Evolutionary conservation across 2,797 vertebrate genomes (phyloP), one percentile per base, ranked within the genome.

Genomic region (Bradypodion ventrale): DNA sequence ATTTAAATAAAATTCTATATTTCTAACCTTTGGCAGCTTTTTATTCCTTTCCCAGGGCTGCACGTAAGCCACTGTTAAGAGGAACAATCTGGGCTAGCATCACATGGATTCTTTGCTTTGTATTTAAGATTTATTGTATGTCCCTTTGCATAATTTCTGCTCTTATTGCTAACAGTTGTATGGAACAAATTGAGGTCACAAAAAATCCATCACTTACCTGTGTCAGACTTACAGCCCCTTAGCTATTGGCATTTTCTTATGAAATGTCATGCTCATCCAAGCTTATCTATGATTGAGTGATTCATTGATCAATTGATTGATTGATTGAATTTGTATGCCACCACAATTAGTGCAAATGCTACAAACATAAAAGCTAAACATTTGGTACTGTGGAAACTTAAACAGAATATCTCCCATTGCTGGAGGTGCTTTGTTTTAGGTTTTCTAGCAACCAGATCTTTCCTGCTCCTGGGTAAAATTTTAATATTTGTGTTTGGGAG

Each of bases 1-100:
- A 91, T 78, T 91, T 76, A 94, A 96, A 96, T 96, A 96, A 96
- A 70, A 96, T 94, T 96, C 91, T 96, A 96, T 96, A 96, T 96
- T 96, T 96, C 89, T 96, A 95, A 82, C 65, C 76, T 32, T 86
- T 87, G 75, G 56, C 76, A 76, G 35, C 84, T 87, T 87, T 72
- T 4, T 19, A 7, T 25, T 84, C 3, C 10, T 80, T 25, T 42
- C 27, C 62, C 7, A 82, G 80, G 73, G 27, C 42, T 59, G 2
- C 1, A 40, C 37, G 12, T 37, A 79, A 75, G 2, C 49, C 40
- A 62, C 76, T 44, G 76, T 87, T 82, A 59, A 86, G 70, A 44
- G 10, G 32, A 70, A 8, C 12, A 79, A 49, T 5, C 27, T 42
- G 7, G 27, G 32, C 5, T n/a, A 32, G 25, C 19, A 16, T 66